phyloP scores from a whole-genome alignment of 1,140 invertebrate genomes.

The Drosophila murphyi region DNA sequence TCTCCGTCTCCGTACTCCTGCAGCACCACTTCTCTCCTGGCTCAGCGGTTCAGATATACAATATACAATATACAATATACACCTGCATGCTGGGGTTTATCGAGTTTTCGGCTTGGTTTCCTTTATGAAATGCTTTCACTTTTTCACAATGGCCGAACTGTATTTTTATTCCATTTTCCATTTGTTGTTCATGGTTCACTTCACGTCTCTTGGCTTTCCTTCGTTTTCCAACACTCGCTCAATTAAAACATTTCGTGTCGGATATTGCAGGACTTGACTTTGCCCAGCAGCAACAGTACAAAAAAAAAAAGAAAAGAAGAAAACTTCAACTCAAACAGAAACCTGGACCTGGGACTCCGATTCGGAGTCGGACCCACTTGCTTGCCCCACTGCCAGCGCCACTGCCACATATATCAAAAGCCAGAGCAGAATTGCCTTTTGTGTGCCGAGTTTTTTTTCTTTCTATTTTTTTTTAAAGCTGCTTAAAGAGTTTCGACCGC shows the following conservation, averaged over 20 bases:
- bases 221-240: constrained; percentile 22
- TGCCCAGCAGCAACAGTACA: not conserved
- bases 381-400: not conserved
- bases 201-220: constrained; percentile 4
- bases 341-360: constrained; percentile 17
- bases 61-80: no score
- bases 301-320: not conserved
- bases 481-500: constrained; percentile 53
- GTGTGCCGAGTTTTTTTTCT: constrained; percentile 14
- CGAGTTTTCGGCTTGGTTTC: constrained; percentile 16
- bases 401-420: constrained; percentile 42
- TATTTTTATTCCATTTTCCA: constrained; percentile 23
- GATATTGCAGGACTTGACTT: constrained; percentile 7
- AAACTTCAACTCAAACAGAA: not conserved
- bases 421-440: constrained; percentile 26
- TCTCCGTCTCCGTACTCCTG: not conserved
- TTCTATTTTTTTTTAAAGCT: constrained; percentile 37
- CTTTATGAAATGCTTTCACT: constrained; percentile 63
- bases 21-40: not conserved
- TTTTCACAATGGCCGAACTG: constrained; percentile 23
- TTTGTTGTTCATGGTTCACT: constrained; percentile 12
- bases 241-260: constrained; percentile 38
- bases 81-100: constrained; percentile 3
- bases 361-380: no score
- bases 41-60: not conserved